A percentile compares a stretch with the other conserved stretches of the same genome.
Evolutionary conservation across 2,113 vertebrate genomes (phyloP).

Genomic region (Halichoerus grypus): DNA sequence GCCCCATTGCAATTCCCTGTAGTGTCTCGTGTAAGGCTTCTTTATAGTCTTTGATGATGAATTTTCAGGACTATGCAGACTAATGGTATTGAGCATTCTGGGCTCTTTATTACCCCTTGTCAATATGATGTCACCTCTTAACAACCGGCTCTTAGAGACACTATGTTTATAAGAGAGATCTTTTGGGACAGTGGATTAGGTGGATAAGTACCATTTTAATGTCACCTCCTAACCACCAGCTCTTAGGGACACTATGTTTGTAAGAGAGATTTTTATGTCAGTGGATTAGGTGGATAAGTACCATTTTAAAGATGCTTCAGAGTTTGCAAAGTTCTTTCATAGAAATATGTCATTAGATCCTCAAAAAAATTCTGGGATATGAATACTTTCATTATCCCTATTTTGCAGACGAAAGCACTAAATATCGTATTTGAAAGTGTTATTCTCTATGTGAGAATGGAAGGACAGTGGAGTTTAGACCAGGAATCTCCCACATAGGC

Average conservation of each 20-base stretch:
- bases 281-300: not conserved
- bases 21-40: not conserved
- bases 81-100: slow-evolving; percentile 44
- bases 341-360: not conserved
- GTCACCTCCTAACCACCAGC: not conserved
- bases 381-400: not conserved
- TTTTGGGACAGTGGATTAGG: not conserved
- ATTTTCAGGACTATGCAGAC: slow-evolving; percentile 4
- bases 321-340: not conserved
- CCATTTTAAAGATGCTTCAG: slow-evolving; percentile 47
- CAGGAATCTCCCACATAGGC: not conserved
- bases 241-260: not conserved
- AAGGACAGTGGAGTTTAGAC: not conserved
- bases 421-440: not conserved
- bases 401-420: not conserved
- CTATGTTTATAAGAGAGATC: not conserved
- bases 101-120: slow-evolving; percentile 14
- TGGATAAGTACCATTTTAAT: not conserved
- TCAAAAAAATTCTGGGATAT: not conserved
- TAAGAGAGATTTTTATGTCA: not conserved
- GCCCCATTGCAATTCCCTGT: slow-evolving; percentile 8
- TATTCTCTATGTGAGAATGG: not conserved
- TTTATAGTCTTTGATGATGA: slow-evolving; percentile 42
- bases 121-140: not conserved
- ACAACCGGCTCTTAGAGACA: not conserved